Evolutionary conservation across 1,140 invertebrate genomes (phyloP), one percentile per base, ranked within the genome.

Genomic region (Pantala flavescens): DNA sequence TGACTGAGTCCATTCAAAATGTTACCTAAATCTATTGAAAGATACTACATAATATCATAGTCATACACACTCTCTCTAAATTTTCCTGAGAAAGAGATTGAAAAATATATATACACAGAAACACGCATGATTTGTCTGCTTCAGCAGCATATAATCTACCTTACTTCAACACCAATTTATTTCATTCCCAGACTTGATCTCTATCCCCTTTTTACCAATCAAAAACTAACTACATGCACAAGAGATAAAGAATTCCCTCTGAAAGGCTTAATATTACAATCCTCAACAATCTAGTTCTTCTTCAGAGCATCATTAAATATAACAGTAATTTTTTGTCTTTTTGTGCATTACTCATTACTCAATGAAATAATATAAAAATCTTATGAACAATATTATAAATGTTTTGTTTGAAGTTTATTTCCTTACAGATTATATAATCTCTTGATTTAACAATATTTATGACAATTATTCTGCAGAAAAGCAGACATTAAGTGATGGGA

Each of bases 291-390:
- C 49, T 63, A 63, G 43, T 9, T 21, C 2, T 63, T 63, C 12
- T 16, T 63, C 12, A 63, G 49, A 63, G 49, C 49, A 63, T 63
- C 49, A 21, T 3, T 63, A 63, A 63, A 63, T 63, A 14, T 63
- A 63, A 63, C 49, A 63, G 49, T 63, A 63, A 63, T 63, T 63
- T 36, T 63, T 63, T 63, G 49, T 63, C 49, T 63, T 63, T 63
- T 63, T 63, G 49, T 63, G 49, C 49, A 63, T 63, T 36, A 63
- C 14, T 63, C 49, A 63, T 63, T 63, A 63, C 49, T 63, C 14
- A 63, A 63, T 63, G 49, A 63, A 19, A 63, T 63, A 63, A 63
- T 63, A 21, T 63, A 63, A 63, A 63, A 63, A 63, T 21, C 49
- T 36, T 63, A 63, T 63, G 49, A 63, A 63, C 49, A 63, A 63